Evolutionary conservation across 2,797 vertebrate species (phyloP).

Genomic region (Craterocephalus amniculus): DNA sequence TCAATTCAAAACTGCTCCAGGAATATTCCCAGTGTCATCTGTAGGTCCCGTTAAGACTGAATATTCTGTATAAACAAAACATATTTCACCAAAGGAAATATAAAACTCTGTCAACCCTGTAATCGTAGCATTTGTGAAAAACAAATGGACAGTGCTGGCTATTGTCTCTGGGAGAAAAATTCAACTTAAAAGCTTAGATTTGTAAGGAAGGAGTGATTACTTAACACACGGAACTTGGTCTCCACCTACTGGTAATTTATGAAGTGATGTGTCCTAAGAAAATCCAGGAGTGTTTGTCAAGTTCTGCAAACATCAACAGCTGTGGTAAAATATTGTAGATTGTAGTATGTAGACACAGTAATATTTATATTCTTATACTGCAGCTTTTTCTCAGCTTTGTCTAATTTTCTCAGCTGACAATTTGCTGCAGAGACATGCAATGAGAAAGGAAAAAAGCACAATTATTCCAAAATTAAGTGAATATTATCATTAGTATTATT

Average conservation of each 20-base stretch:
- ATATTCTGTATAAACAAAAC: slow-evolving; percentile 18
- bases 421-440: background rate
- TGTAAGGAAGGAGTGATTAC: slow-evolving; percentile 39
- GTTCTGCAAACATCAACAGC: slow-evolving; percentile 27
- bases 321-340: background rate
- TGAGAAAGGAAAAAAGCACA: slow-evolving; percentile 6
- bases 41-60: background rate
- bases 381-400: slow-evolving; percentile 7
- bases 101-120: slow-evolving; percentile 52
- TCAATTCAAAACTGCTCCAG: background rate
- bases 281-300: slow-evolving; percentile 18
- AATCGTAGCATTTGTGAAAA: slow-evolving; percentile 72
- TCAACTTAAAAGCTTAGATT: slow-evolving; percentile 68
- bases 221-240: slow-evolving; percentile 78
- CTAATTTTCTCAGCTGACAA: slow-evolving; percentile 3
- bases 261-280: slow-evolving; percentile 41
- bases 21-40: too few relatives aligned
- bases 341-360: background rate
- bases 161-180: slow-evolving; percentile 61
- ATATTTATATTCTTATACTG: slow-evolving; percentile 2
- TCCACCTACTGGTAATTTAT: slow-evolving; percentile 84
- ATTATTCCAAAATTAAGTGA: too few relatives aligned
- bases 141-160: slow-evolving; percentile 66
- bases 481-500: too few relatives aligned
- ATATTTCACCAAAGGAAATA: slow-evolving; percentile 25